Percentiles rank a stretch among this genome's conserved stretches.
Conservation (phyloP, 1,140 invertebrate genomes). For the Agrilus planipennis region DNA sequence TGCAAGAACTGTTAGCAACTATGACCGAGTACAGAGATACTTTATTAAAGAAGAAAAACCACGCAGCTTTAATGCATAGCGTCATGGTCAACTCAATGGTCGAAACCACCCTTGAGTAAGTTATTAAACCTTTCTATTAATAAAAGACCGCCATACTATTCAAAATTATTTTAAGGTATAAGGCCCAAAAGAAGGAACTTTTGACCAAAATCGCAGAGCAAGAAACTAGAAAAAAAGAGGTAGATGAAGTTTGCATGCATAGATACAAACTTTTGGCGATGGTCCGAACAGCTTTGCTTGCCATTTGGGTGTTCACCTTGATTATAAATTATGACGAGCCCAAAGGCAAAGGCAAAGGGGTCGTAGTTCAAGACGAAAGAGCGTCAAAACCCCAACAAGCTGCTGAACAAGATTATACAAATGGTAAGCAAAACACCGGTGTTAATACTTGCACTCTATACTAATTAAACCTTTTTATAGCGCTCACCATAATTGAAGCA, state of each 20-base stretch:
- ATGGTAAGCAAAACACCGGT: conserved; percentile 1
- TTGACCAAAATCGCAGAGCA: conserved; percentile 35
- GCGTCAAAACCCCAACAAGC: not conserved
- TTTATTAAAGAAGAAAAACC: conserved; percentile 40
- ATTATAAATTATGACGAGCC: not conserved
- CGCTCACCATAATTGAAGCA: conserved; percentile 7
- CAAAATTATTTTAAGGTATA: conserved; percentile 34
- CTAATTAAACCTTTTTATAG: conserved; percentile 6
- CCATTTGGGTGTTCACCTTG: too few relatives aligned
- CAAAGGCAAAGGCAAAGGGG: not conserved
- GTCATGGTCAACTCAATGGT: conserved; percentile 42
- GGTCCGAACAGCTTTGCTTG: conserved; percentile 12
- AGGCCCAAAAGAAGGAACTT: conserved; percentile 37
- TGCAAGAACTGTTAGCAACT: conserved; percentile 37
- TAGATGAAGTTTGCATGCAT: conserved; percentile 11
- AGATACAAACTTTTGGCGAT: conserved; percentile 20
- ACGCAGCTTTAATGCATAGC: conserved; percentile 42
- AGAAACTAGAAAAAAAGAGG: conserved; percentile 32
- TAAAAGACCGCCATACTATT: conserved; percentile 8
- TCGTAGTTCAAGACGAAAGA: not conserved
- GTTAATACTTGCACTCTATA: not conserved
- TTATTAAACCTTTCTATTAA: too few relatives aligned
- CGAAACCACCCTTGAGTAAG: conserved; percentile 39
- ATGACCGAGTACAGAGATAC: conserved; percentile 38
- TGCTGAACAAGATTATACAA: not conserved